phyloP scores from a whole-genome alignment of 2,888 invertebrate genomes.

The Apodemia duryi region DNA sequence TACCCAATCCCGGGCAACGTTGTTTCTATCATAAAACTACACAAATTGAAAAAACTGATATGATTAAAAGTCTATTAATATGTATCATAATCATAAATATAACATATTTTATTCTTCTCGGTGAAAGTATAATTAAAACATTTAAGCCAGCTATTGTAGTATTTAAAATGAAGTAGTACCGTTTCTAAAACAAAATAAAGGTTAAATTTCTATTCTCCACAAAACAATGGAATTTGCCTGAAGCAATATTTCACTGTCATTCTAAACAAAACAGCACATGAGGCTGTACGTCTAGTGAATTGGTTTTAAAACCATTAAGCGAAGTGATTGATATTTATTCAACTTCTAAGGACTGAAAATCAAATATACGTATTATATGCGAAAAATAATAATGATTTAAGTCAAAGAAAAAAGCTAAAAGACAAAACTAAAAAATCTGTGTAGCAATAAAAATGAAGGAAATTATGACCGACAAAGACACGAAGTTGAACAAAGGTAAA shows the following conservation, averaged over 20 bases:
- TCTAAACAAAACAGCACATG: conserved; percentile 21
- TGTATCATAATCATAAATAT: no score
- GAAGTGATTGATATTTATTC: conserved; percentile 27
- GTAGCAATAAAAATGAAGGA: conserved; percentile 5
- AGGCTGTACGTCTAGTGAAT: conserved; percentile 31
- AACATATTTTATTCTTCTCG: background rate
- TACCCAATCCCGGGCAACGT: no score
- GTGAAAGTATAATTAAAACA: background rate
- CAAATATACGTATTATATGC: background rate
- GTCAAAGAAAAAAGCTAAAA: background rate
- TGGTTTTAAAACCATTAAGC: conserved; percentile 32
- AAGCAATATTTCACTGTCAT: conserved; percentile 21
- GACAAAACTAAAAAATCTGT: background rate
- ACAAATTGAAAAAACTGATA: no score
- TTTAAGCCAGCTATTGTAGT: background rate
- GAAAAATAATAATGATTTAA: background rate
- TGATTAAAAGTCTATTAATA: no score
- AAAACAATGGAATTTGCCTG: conserved; percentile 9
- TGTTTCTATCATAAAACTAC: no score
- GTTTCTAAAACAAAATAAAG: conserved; percentile 1
- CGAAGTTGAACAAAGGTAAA: background rate
- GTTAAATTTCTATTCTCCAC: conserved; percentile 2
- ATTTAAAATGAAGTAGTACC: conserved; percentile 5
- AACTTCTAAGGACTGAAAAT: background rate
- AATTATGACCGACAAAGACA: conserved; percentile 12